phyloP scores from a whole-genome alignment of 2,888 invertebrate species.

The Emmelina monodactyla region DNA sequence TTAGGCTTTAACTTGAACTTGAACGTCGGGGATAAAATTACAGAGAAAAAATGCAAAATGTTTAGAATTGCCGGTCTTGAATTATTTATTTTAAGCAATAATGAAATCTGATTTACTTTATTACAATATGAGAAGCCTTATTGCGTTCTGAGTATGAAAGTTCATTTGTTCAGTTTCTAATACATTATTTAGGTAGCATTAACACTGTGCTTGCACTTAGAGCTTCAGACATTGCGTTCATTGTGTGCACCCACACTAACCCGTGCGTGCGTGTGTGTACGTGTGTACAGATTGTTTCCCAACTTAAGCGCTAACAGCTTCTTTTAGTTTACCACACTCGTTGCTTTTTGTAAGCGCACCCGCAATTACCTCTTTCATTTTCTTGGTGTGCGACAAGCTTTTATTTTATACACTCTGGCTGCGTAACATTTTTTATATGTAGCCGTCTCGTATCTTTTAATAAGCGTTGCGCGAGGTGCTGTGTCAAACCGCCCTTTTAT shows the following conservation, averaged over 20 bases:
- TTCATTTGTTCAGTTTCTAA: too few relatives aligned
- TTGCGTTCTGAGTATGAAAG: too few relatives aligned
- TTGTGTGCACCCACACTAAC: neutral
- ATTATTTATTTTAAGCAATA: too few relatives aligned
- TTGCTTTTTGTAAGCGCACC: constrained; percentile 37
- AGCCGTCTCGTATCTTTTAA: constrained; percentile 39
- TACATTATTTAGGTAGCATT: neutral
- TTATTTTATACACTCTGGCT: constrained; percentile 44
- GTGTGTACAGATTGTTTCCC: constrained; percentile 27
- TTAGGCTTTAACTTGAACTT: too few relatives aligned
- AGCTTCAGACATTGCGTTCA: neutral
- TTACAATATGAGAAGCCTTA: too few relatives aligned
- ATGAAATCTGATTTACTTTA: too few relatives aligned
- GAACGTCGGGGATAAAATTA: too few relatives aligned
- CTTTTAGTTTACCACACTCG: constrained; percentile 41
- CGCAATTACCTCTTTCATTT: constrained; percentile 51
- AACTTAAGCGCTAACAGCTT: constrained; percentile 37
- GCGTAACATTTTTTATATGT: constrained; percentile 33
- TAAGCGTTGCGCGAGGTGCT: constrained; percentile 30
- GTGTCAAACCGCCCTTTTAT: constrained; percentile 27
- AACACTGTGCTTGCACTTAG: neutral
- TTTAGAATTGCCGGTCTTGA: too few relatives aligned
- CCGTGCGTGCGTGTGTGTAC: neutral
- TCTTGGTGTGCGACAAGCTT: constrained; percentile 36
- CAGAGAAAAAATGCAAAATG: too few relatives aligned